Conservation (phyloP, 30 jellyfish, hydroid and myxozoan species). For the Catostylus mosaicus region DNA sequence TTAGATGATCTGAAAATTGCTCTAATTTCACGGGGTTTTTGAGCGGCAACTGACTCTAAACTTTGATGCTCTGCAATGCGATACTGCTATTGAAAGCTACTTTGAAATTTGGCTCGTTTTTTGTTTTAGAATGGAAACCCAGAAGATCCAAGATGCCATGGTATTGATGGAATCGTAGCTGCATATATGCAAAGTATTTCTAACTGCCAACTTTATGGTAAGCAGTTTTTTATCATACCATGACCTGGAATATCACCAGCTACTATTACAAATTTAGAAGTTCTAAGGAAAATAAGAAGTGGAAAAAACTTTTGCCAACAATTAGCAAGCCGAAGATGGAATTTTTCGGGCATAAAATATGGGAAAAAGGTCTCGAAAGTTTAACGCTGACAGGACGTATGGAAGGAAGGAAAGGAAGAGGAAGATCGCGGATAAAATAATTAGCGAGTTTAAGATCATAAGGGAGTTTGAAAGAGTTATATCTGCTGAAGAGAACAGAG, state of each 20-base stretch:
- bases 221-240: too few species aligned
- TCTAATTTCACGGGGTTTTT: neutral
- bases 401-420: too few species aligned
- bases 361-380: too few species aligned
- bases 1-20: neutral
- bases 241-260: neutral
- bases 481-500: too few species aligned
- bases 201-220: constrained; percentile 73
- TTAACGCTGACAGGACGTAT: too few species aligned
- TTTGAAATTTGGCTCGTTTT: neutral
- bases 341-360: too few species aligned
- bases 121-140: constrained; percentile 61
- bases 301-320: too few species aligned
- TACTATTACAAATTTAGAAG: neutral
- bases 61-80: neutral
- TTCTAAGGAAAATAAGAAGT: too few species aligned
- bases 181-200: constrained; percentile 66
- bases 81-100: neutral
- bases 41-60: neutral
- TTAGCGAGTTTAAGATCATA: too few species aligned
- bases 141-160: constrained; percentile 70
- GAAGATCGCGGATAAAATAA: too few species aligned
- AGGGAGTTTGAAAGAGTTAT: too few species aligned
- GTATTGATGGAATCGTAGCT: constrained; percentile 74
- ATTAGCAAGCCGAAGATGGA: neutral